These are phyloP conservation scores for Chloroclysta siterata DNA, from an alignment of 2,888 invertebrate species.

Conservation along the genomic window DNA sequence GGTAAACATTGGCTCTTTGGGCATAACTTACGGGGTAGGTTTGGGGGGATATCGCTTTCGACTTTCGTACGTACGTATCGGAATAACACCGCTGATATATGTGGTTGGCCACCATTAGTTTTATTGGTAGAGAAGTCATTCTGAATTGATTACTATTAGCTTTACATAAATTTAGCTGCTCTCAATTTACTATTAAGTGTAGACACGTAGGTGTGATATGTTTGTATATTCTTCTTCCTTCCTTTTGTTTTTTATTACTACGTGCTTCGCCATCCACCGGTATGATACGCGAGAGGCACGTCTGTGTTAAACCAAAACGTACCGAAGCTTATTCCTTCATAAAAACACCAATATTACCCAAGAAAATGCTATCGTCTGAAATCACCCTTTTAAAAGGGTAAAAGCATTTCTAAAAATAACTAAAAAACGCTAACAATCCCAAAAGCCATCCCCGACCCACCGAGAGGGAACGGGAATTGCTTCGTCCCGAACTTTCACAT, in stretches of 20 bases:
- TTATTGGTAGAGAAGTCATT: slow-evolving; percentile 17
- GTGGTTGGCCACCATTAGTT: slow-evolving; percentile 20
- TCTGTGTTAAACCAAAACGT: not conserved
- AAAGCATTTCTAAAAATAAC: slow-evolving; percentile 36
- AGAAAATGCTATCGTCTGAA: slow-evolving; percentile 29
- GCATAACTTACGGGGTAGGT: slow-evolving; percentile 40
- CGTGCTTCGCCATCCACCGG: not conserved
- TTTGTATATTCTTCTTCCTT: not conserved
- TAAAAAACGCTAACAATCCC: slow-evolving; percentile 36
- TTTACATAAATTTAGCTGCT: slow-evolving; percentile 10
- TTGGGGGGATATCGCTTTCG: slow-evolving; percentile 32
- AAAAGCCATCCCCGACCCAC: slow-evolving; percentile 30
- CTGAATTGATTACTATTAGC: slow-evolving; percentile 12
- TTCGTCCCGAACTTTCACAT: slow-evolving; percentile 45
- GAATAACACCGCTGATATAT: slow-evolving; percentile 27
- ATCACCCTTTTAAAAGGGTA: slow-evolving; percentile 36
- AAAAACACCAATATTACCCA: slow-evolving; percentile 18
- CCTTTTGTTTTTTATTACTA: not conserved
- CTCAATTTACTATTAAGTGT: not conserved
- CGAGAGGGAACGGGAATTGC: slow-evolving; percentile 42
- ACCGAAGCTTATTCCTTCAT: slow-evolving; percentile 7
- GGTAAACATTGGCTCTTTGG: slow-evolving; percentile 56
- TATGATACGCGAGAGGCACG: not conserved
- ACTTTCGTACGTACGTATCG: slow-evolving; percentile 27
- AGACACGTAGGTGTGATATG: not conserved